phyloP scores from a whole-genome alignment of 2,113 vertebrate genomes.

The Siniperca chuatsi region DNA sequence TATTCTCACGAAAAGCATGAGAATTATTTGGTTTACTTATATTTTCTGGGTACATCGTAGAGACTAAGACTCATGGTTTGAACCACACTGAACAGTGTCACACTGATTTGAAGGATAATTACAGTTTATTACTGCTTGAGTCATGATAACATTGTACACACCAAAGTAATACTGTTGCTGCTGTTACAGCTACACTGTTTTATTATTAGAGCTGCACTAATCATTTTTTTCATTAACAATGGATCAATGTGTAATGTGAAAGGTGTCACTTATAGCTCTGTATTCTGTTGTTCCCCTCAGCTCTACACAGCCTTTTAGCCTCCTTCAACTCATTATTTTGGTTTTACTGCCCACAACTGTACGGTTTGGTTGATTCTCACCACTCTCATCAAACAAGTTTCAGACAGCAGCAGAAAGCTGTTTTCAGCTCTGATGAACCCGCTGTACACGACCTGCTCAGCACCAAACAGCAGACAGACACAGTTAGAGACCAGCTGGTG shows the following conservation, averaged over 20 bases:
- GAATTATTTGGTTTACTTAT: not conserved
- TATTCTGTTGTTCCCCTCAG: no score
- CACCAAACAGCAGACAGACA: not conserved
- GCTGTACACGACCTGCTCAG: no score
- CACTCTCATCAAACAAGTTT: not conserved
- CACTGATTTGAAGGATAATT: not conserved
- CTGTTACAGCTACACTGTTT: not conserved
- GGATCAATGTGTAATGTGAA: not conserved
- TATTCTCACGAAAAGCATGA: constrained; percentile 29
- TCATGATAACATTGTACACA: not conserved
- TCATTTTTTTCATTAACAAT: not conserved
- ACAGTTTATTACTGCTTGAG: not conserved
- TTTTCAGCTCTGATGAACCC: not conserved
- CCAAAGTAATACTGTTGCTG: not conserved
- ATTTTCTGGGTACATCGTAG: not conserved
- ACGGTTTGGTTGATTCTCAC: not conserved
- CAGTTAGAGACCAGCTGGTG: not conserved
- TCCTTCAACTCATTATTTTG: not conserved
- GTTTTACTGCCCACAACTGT: not conserved
- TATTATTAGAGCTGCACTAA: not conserved
- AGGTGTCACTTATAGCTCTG: not conserved
- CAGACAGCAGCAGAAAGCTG: not conserved
- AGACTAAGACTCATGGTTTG: not conserved
- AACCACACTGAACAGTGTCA: not conserved
- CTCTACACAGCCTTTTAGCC: not conserved